Percentiles rank a stretch among this genome's conserved stretches.
phyloP scores from a whole-genome alignment of 2,113 vertebrate genomes.

The Lontra canadensis region DNA sequence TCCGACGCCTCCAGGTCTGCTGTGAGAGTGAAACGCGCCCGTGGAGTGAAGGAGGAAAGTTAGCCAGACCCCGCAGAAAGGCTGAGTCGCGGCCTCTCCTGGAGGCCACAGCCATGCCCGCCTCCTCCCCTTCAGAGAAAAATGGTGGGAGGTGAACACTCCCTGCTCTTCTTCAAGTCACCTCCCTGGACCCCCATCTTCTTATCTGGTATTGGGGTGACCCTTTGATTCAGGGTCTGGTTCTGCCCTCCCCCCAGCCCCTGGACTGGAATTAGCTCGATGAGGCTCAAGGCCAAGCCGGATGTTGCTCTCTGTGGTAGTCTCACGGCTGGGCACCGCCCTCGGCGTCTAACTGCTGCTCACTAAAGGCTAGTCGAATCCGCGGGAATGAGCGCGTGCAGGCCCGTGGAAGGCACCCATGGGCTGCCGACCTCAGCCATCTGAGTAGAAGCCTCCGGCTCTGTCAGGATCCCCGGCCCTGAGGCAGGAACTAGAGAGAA shows the following conservation, averaged over 20 bases:
- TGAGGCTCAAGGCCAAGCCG: neutral
- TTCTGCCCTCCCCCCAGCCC: neutral
- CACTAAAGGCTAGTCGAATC: neutral
- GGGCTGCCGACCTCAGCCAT: neutral
- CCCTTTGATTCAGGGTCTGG: neutral
- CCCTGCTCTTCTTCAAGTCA: neutral
- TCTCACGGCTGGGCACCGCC: neutral
- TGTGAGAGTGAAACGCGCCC: neutral
- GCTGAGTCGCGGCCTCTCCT: accelerated
- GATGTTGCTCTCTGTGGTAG: neutral
- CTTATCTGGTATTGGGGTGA: neutral
- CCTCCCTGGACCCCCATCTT: neutral
- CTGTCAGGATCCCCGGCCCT: neutral
- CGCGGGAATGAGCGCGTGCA: accelerated
- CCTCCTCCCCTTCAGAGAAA: neutral
- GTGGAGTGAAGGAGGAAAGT: neutral
- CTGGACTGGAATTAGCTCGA: neutral
- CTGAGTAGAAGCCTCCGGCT: neutral
- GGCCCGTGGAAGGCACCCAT: too few species aligned
- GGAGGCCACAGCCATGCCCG: neutral
- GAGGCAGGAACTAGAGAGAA: neutral
- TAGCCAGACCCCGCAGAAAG: neutral
- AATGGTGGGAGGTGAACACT: neutral
- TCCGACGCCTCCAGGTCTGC: neutral
- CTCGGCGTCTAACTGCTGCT: neutral